phyloP scores from a whole-genome alignment of 2,797 vertebrate genomes.

The Rhinophrynus dorsalis region DNA sequence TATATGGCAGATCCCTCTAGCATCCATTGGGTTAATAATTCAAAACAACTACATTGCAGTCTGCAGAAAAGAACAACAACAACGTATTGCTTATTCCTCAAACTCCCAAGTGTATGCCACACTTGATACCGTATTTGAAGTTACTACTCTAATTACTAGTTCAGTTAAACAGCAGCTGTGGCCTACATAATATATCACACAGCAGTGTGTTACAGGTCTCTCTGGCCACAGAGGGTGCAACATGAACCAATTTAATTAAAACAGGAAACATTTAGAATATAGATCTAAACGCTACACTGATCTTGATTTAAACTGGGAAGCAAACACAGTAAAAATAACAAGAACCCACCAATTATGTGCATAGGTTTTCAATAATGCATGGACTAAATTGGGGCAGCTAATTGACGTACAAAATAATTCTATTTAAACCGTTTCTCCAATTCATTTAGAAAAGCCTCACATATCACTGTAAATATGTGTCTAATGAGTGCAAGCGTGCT shows the following conservation, averaged over 20 bases:
- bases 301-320: not conserved
- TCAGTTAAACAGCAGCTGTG: conserved; percentile 16
- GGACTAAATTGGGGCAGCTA: too few species aligned
- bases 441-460: too few species aligned
- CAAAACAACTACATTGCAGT: not conserved
- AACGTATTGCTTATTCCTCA: not conserved
- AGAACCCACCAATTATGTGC: not conserved
- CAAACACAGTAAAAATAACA: not conserved
- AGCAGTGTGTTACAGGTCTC: conserved; percentile 1
- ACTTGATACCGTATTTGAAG: conserved; percentile 4
- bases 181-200: conserved; percentile 30
- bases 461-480: not conserved
- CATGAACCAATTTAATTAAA: conserved; percentile 29
- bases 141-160: conserved; percentile 31
- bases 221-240: conserved; percentile 18
- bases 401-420: too few species aligned
- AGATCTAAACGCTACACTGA: conserved; percentile 11
- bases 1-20: too few species aligned
- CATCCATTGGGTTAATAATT: too few species aligned
- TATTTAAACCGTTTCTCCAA: too few species aligned
- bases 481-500: not conserved
- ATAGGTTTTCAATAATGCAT: conserved; percentile 1
- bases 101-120: conserved; percentile 19
- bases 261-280: not conserved
- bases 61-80: not conserved